Conservation (phyloP, 2,113 vertebrate genomes). For the Silurus glanis region DNA sequence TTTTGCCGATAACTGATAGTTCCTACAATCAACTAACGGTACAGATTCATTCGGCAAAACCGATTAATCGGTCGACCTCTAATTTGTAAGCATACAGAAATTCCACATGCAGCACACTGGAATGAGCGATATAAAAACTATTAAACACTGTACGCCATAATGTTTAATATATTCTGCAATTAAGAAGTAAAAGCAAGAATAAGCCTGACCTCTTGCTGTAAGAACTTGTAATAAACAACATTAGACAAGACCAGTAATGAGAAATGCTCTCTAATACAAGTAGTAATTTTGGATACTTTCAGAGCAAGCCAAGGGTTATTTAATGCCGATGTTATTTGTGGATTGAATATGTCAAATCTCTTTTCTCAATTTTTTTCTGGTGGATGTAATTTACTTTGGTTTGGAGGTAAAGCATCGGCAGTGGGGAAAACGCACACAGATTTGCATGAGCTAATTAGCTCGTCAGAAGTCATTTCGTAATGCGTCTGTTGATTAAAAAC, state of each 20-base stretch:
- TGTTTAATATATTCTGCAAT: constrained; percentile 26
- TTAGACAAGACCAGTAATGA: constrained; percentile 38
- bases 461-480: constrained; percentile 59
- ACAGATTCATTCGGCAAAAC: too few species aligned
- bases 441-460: constrained; percentile 64
- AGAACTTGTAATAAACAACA: constrained; percentile 32
- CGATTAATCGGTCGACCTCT: too few species aligned
- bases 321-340: constrained; percentile 41
- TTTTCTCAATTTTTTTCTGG: constrained; percentile 17
- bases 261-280: constrained; percentile 39
- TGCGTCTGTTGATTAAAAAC: constrained; percentile 62
- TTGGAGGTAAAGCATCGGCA: constrained; percentile 53
- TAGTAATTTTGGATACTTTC: constrained; percentile 35
- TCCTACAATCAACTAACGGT: too few species aligned
- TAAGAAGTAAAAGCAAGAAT: constrained; percentile 2
- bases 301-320: constrained; percentile 36
- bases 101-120: background rate
- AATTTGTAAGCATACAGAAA: background rate
- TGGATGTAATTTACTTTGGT: constrained; percentile 53
- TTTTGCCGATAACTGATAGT: too few species aligned
- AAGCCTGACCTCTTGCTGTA: constrained; percentile 19
- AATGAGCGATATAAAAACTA: background rate
- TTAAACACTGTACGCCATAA: background rate
- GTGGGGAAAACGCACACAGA: constrained; percentile 40
- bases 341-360: constrained; percentile 52